A percentile compares a stretch with the other conserved stretches of the same genome.
Evolutionary conservation across 1,140 invertebrate species (phyloP).

Genomic region (Drosophila mojavensis): DNA sequence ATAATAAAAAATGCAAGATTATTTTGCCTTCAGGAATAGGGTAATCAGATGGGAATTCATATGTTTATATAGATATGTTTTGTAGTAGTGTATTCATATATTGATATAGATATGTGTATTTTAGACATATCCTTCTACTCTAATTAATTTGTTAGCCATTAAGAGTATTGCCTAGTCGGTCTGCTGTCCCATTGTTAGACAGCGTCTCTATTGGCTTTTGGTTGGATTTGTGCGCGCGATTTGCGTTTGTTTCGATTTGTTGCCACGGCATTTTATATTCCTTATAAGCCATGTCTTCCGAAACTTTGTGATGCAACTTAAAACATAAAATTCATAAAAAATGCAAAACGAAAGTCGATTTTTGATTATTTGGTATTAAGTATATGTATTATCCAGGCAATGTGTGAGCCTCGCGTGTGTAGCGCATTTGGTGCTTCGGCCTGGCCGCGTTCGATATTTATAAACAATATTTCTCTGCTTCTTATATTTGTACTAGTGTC

Average conservation of each 20-base stretch:
- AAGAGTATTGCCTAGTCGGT: slow-evolving; percentile 1
- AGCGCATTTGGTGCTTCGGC: slow-evolving; percentile 2
- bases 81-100: too few species aligned
- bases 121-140: too few species aligned
- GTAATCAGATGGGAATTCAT: too few species aligned
- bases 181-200: not conserved
- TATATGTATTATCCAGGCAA: too few species aligned
- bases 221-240: slow-evolving; percentile 31
- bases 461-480: slow-evolving; percentile 23
- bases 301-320: not conserved
- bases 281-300: too few species aligned
- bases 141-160: not conserved
- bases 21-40: too few species aligned
- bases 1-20: too few species aligned
- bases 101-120: too few species aligned
- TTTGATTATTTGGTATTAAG: too few species aligned
- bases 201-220: slow-evolving; percentile 12
- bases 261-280: not conserved
- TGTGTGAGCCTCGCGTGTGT: not conserved
- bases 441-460: not conserved
- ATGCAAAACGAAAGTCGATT: too few species aligned
- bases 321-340: too few species aligned
- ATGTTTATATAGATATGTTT: too few species aligned
- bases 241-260: slow-evolving; percentile 9
- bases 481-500: slow-evolving; percentile 64